These are phyloP conservation scores for Clavelina lepadiformis DNA, from an alignment of 23 tunicate genomes.

Conservation along the genomic window DNA sequence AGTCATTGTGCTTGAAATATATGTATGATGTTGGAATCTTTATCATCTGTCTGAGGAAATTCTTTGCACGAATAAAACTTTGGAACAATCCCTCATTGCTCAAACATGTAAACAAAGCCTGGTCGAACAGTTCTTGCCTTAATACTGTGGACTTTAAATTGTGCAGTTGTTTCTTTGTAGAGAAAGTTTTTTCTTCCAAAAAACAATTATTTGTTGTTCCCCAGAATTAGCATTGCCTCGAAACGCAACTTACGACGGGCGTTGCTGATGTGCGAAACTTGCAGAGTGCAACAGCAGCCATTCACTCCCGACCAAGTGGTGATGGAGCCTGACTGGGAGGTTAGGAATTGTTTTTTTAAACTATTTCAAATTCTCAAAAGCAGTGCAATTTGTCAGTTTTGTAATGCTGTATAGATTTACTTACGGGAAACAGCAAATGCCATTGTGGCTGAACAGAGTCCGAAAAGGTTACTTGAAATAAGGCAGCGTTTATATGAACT, in stretches of 20 bases:
- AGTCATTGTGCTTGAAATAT: too few species aligned
- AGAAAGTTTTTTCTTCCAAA: neutral
- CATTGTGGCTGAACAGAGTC: constrained; percentile 83
- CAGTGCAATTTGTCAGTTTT: neutral
- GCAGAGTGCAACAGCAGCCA: constrained; percentile 79
- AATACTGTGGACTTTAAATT: too few species aligned
- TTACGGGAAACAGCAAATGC: constrained; percentile 85
- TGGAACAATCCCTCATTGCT: too few species aligned
- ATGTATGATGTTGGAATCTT: too few species aligned
- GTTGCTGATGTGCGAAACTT: constrained; percentile 78
- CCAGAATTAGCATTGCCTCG: constrained; percentile 48
- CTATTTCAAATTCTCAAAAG: neutral
- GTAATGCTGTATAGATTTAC: constrained; percentile 37
- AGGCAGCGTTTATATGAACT: constrained; percentile 87
- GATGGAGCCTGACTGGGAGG: constrained; percentile 97
- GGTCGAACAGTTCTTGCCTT: too few species aligned
- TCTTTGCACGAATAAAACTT: too few species aligned
- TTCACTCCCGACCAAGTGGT: constrained; percentile 64
- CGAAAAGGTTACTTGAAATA: constrained; percentile 73
- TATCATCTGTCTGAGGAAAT: too few species aligned
- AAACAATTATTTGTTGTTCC: too few species aligned
- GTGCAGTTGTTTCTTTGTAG: neutral
- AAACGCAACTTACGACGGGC: constrained; percentile 82
- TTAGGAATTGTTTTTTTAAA: neutral
- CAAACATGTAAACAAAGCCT: too few species aligned